These are phyloP conservation scores for Perca fluviatilis DNA, from an alignment of 2,113 vertebrate genomes.

Conservation along the genomic window DNA sequence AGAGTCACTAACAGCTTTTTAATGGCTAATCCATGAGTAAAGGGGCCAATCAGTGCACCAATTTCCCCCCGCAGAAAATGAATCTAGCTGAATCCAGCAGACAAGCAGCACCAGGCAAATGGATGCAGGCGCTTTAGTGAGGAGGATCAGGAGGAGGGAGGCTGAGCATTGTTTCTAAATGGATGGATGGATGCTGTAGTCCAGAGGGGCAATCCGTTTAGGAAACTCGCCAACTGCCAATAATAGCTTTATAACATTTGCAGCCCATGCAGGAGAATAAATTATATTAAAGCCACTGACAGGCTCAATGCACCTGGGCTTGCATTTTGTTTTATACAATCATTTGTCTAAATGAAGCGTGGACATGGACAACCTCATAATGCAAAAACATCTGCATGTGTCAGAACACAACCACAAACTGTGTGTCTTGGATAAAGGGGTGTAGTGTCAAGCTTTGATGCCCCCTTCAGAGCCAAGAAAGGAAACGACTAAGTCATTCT, in stretches of 20 bases:
- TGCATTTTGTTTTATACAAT: background rate
- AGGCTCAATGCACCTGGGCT: slow-evolving; percentile 28
- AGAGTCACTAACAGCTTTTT: slow-evolving; percentile 84
- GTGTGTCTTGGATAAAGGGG: background rate
- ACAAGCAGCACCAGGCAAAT: slow-evolving; percentile 65
- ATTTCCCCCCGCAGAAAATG: slow-evolving; percentile 79
- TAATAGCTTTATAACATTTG: slow-evolving; percentile 73
- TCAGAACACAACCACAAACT: background rate
- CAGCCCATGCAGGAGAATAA: slow-evolving; percentile 58
- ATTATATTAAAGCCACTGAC: slow-evolving; percentile 33
- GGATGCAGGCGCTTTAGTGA: slow-evolving; percentile 62
- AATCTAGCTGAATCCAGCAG: slow-evolving; percentile 71
- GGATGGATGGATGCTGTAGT: slow-evolving; percentile 65
- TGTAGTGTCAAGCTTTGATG: slow-evolving; percentile 3
- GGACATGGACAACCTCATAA: background rate
- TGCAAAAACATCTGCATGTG: slow-evolving; percentile 1
- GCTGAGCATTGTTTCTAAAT: slow-evolving; percentile 70
- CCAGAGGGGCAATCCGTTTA: slow-evolving; percentile 69
- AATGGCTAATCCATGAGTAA: slow-evolving; percentile 85
- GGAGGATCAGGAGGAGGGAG: slow-evolving; percentile 55
- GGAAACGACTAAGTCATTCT: slow-evolving; percentile 42
- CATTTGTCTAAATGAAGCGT: slow-evolving; percentile 8
- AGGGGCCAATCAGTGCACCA: slow-evolving; percentile 79
- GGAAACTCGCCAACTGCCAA: slow-evolving; percentile 71
- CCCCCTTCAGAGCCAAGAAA: slow-evolving; percentile 16